Evolutionary conservation across 2,113 vertebrate species (phyloP), one percentile per base, ranked within the genome.

Genomic region (Colinus virginianus): DNA sequence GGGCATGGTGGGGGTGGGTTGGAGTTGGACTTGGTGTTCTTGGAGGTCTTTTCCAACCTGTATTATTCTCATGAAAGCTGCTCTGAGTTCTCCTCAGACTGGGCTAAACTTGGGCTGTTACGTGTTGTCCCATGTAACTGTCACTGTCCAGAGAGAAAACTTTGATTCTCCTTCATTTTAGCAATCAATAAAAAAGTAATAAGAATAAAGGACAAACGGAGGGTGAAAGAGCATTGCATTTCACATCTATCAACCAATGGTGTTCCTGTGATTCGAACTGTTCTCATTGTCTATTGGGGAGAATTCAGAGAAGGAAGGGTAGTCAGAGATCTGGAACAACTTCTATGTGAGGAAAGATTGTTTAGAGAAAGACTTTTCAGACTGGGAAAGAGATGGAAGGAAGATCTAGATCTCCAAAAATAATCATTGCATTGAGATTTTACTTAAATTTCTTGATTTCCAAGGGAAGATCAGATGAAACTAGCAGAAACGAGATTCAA

Each of bases 191-290:
- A 2, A 58, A 64, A 64, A 19, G 4, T 43, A 8, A 21, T 76
- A 26, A 22, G 7, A 49, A 5, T 18, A 63, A 42, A 14, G 42
- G 11, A 12, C 25, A 51, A 49, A 22, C 19, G 40, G 48, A 49
- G 32, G 49, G 4, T 19, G 25, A 56, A 68, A n/a, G 3, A 36
- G 18, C 14, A 2, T 43, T n/a, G 6, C 26, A 40, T 26, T 49
- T 49, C 22, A 49, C 11, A 16, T 38, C 7, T 64, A n/a, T 18
- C 15, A 45, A 36, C 22, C 32, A 26, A 28, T 69, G 55, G 34
- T 2, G 2, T 55, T 40, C 19, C n/a, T 53, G 38, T 7, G 45
- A 9, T 40, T 28, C 32, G 12, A 63, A 23, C 28, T 0, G 0
- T 75, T 63, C 62, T 45, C 19, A 28, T 55, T 51, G 8, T 71